Base-by-base conservation (phyloP, 2,113 vertebrate genomes). In the Sinocyclocheilus grahami region DNA sequence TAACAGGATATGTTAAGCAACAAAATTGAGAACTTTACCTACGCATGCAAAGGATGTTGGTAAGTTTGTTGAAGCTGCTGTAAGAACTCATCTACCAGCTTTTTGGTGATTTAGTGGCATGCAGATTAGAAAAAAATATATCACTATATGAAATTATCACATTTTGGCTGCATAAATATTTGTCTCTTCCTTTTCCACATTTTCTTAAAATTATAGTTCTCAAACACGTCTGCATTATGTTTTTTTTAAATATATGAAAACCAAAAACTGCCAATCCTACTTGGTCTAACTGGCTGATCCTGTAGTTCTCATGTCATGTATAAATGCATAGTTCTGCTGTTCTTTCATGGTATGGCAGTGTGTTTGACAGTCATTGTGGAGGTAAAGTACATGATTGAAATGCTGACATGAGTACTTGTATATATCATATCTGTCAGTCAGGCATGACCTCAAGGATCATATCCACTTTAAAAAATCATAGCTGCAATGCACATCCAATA, bases 341-440 rank as follows among this genome's bases (percentile, higher is more conserved):
- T 76, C 46, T 27, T 76, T 13, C 9, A 30, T 51, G 74, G 42
- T 24, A 27, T 1, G 13, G 42, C 22, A 48, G 42, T 76, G 46
- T 51, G n/a, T 76, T 76, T 51, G 74, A 51, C 74, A 76, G 27
- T 76, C 46, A 53, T 76, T 76, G 42, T 76, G 10, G n/a, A 27
- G 2, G 39, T 16, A n/a, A n/a, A 51, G 42, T 27, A 27, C n/a
- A 76, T 51, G 74, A 76, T 76, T 13, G 13, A 76, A 76, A 51
- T 7, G n/a, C 20, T 53, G 74, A 76, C 74, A 76, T 27, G n/a
- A 46, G 74, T 51, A 24, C 74, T 24, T 74, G 18, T 74, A 12
- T 72, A 22, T 74, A 74, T 74, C 71, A 74, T 46, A 30, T 76
- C 6, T 51, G 46, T 76, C 74, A 76, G 74, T 27, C 46, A 16